Base-by-base conservation (phyloP, 1,140 invertebrate genomes). In the Bombus affinis region DNA sequence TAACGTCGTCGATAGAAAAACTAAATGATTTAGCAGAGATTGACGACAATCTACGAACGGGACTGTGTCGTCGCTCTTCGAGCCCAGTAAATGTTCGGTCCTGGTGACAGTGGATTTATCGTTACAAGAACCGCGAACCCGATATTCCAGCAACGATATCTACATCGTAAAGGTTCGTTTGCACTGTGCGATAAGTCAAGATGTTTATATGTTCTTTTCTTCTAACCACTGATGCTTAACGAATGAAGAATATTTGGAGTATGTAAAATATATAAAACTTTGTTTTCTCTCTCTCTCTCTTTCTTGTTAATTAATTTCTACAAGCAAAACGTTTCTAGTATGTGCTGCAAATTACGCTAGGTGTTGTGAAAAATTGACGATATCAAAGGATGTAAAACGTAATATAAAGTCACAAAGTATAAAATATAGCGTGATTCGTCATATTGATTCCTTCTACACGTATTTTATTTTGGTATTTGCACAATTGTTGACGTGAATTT, bases 61-160 rank as follows among this genome's bases (percentile, higher is more conserved):
- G 32, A 13, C 10, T 37, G 25, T 66, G 65, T 70, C 44, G 71
- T 22, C 13, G 53, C 35, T 15, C 47, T 15, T 57, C 13, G 47
- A 71, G 62, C n/a, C 25, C 22, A 8, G 75, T 78, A 62, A 79
- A 84, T 35, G 83, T 79, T 39, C 53, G 53, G 53, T 79, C 72
- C 75, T 75, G 37, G 65, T 78, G 66, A 71, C 82, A 74, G n/a
- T 47, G 25, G n/a, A 85, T 85, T 81, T 85, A 81, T 81, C 57
- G 83, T 73, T 65, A 53, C 32, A 57, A 18, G 77, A 66, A 28
- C 70, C 57, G 25, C 22, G 10, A 65, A 73, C 70, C 5, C 35
- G 44, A 73, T 73, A 79, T 72, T 65, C 22, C 32, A 10, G 25
- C 42, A 10, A 53, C 47, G 44, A 39, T 22, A 12, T 15, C 18